Conservation (phyloP, 2,888 invertebrate species). For the Serrognathus titanus region DNA sequence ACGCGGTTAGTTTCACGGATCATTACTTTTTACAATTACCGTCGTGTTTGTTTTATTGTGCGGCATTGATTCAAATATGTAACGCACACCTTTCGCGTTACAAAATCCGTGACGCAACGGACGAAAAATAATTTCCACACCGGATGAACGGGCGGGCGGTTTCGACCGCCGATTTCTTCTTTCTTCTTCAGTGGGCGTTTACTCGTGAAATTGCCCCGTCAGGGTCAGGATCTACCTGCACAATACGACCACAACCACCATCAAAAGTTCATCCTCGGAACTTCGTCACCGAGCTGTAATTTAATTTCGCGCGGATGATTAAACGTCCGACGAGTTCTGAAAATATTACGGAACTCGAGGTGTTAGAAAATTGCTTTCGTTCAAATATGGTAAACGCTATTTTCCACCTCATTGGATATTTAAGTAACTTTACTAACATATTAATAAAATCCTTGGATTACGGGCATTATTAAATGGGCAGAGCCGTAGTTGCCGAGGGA, state of each 20-base stretch:
- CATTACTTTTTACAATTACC: constrained; percentile 14
- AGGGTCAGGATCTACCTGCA: constrained; percentile 39
- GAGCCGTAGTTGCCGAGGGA: no score
- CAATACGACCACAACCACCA: background rate
- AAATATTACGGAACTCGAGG: background rate
- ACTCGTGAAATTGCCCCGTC: constrained; percentile 42
- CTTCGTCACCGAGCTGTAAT: background rate
- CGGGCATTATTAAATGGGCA: no score
- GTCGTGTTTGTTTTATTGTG: constrained; percentile 8
- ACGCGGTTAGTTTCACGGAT: constrained; percentile 7
- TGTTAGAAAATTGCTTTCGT: background rate
- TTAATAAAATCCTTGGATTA: no score
- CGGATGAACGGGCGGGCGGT: constrained; percentile 7
- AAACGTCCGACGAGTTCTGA: no score
- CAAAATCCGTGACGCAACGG: background rate
- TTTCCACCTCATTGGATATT: background rate
- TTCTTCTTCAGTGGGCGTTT: constrained; percentile 36
- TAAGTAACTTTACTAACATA: no score
- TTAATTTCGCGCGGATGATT: no score
- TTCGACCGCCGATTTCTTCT: constrained; percentile 35
- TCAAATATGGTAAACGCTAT: background rate
- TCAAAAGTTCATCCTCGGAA: background rate
- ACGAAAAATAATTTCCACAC: background rate
- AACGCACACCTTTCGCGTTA: background rate
- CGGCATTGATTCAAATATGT: background rate